Percentiles rank a stretch among this genome's conserved stretches.
Evolutionary conservation across 2,888 invertebrate species (phyloP).

Genomic region (Baccha elongata): DNA sequence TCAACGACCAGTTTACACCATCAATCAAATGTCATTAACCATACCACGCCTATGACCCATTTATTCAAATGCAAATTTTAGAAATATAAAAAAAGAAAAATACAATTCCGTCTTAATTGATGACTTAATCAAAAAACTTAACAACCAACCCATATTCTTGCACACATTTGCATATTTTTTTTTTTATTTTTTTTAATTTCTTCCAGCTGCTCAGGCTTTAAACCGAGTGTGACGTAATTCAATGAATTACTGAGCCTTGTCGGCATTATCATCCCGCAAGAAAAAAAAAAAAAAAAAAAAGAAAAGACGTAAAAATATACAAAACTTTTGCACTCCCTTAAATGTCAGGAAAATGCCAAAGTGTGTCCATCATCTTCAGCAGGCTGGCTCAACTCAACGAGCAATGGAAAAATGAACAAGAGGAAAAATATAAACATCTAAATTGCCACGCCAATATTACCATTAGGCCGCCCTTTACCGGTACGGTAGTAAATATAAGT

Average conservation of each 20-base stretch:
- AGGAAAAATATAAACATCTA: constrained; percentile 16
- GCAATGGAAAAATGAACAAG: constrained; percentile 3
- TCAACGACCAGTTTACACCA: constrained; percentile 32
- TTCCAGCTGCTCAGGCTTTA: constrained; percentile 44
- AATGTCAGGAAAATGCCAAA: constrained; percentile 58
- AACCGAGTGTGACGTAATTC: constrained; percentile 63
- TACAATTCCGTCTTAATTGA: constrained; percentile 35
- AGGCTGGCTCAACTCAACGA: constrained; percentile 19
- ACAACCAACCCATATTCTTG: constrained; percentile 49
- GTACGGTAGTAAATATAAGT: not conserved
- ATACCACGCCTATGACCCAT: constrained; percentile 41
- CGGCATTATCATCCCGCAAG: not conserved
- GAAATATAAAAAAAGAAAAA: constrained; percentile 24
- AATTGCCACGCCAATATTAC: constrained; percentile 54
- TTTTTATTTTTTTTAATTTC: constrained; percentile 55
- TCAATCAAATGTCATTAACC: constrained; percentile 54
- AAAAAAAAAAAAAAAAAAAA: not conserved
- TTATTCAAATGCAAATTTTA: constrained; percentile 54
- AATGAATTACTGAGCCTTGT: constrained; percentile 57
- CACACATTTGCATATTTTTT: constrained; percentile 36
- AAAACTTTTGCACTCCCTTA: constrained; percentile 1
- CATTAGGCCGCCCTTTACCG: constrained; percentile 40
- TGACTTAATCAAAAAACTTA: constrained; percentile 63
- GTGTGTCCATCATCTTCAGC: constrained; percentile 58
- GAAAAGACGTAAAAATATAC: not conserved